Base-by-base conservation (phyloP, 2,113 vertebrate genomes). In the Bucco capensis region DNA sequence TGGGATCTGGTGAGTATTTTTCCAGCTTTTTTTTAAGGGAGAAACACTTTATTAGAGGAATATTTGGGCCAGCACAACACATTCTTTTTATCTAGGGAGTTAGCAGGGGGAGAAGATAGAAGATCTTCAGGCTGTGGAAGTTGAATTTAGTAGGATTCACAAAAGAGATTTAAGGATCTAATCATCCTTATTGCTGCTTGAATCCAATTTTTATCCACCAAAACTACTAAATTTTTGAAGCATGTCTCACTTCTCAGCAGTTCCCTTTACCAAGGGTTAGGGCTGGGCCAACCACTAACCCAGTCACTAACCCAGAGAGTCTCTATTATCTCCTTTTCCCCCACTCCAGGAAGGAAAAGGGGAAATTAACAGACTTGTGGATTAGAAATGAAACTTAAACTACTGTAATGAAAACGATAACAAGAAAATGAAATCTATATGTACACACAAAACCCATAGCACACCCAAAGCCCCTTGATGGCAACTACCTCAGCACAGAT, bases 181-280 rank as follows among this genome's bases (percentile, higher is more conserved):
- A 95, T 94, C 83, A 88, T 89, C 38, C 19, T 88, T 86, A 88
- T 72, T 92, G 92, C 83, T 69, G 73, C 89, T 92, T 49, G 47
- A 93, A 86, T 86, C 72, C 89, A 94, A 83, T 90, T 95, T 94
- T 90, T 88, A 94, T 95, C 72, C 88, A 60, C 69, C 18, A 80
- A 86, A 94, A 94, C 90, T 80, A 93, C 86, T 95, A 86, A 57
- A 92, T 90, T 94, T 94, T 88, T 95, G 76, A 95, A 94, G 64
- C 60, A 35, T 47, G 21, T 24, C 76, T 88, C 54, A 33, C 50
- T 77, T 90, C 60, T 57, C 42, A 86, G 71, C 40, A 46, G 46
- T 47, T 86, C 19, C 35, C 74, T n/a, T n/a, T n/a, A n/a, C n/a
- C n/a, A n/a, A n/a, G n/a, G n/a, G n/a, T n/a, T n/a, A n/a, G n/a